Evolutionary conservation across 2,888 invertebrate species (phyloP), one percentile per base, ranked within the genome.

Genomic region (Diadegma fenestrale): DNA sequence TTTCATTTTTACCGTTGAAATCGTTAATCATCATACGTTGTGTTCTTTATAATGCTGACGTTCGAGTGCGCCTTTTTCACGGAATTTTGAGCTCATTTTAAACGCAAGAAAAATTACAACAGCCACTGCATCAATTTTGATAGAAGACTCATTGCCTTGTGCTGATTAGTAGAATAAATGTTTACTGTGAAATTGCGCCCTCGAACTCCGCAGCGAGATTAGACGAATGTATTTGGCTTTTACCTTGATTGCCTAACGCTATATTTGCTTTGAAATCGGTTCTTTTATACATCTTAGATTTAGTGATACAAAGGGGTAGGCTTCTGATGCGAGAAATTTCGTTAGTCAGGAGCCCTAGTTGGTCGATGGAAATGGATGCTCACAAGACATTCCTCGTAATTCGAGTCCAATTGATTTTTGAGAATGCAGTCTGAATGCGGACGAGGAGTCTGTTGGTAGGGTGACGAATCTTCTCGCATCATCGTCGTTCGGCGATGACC

Each of bases 231-330:
- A 93, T 92, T 88, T 92, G 92, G 93, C 93, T 94, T 93, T 91
- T 92, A 93, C 91, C 92, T 94, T 93, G 92, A 93, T 93, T 94
- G 93, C 92, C 93, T 93, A 94, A 92, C 92, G 93, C 93, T 94
- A 93, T 93, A 80, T 93, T 93, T 85, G 94, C 93, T 94, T 93
- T 93, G 91, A 93, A 90, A 93, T 93, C 93, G 93, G 92, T 93
- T 92, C 92, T 91, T 90, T 92, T 92, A 83, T 91, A 92, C 91
- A 92, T 91, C 91, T 91, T 93, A 93, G 93, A 92, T 92, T 91
- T 93, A 93, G 92, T 92, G 58, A 91, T 91, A 90, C 89, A 84
- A 76, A 76, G 90, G 91, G 92, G 93, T 93, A 93, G 93, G 93
- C 92, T 76, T 79, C 66, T 48, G 81, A 71, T 61, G 86, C 80